These are phyloP conservation scores for Pseudeuparius sepicola DNA, from an alignment of 2,888 invertebrate genomes.

Conservation along the genomic window DNA sequence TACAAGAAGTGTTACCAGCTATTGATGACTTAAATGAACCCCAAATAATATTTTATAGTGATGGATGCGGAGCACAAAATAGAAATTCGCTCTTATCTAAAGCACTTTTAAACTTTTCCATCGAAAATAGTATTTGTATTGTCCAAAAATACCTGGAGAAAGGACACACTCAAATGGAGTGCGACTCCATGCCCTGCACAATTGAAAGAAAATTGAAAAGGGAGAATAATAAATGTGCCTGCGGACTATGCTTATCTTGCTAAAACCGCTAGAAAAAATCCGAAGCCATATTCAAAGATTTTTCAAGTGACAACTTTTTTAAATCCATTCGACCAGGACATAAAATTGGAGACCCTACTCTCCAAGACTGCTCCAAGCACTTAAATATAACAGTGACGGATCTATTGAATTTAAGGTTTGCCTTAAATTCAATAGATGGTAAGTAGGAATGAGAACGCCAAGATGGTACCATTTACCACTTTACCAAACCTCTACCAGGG, in stretches of 20 bases:
- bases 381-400: too few species aligned
- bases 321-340: constrained; percentile 13
- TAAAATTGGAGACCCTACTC: constrained; percentile 11
- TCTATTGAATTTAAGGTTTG: too few species aligned
- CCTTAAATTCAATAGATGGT: too few species aligned
- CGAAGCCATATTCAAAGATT: constrained; percentile 11
- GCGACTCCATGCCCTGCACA: constrained; percentile 15
- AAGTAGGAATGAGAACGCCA: too few species aligned
- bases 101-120: constrained; percentile 16
- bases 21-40: constrained; percentile 7
- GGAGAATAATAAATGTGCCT: constrained; percentile 13
- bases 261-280: constrained; percentile 11
- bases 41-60: constrained; percentile 12
- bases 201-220: constrained; percentile 16
- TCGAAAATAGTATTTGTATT: constrained; percentile 15
- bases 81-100: constrained; percentile 14
- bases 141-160: constrained; percentile 17
- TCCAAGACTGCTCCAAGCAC: too few species aligned
- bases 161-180: constrained; percentile 19
- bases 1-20: too few species aligned
- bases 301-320: too few species aligned
- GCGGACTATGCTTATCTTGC: constrained; percentile 13
- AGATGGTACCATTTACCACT: too few species aligned
- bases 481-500: too few species aligned
- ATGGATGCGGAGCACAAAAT: constrained; percentile 17